A percentile compares a stretch with the other conserved stretches of the same genome.
phyloP scores from a whole-genome alignment of 2,888 invertebrate species.

The Hofmannophila pseudospretella region DNA sequence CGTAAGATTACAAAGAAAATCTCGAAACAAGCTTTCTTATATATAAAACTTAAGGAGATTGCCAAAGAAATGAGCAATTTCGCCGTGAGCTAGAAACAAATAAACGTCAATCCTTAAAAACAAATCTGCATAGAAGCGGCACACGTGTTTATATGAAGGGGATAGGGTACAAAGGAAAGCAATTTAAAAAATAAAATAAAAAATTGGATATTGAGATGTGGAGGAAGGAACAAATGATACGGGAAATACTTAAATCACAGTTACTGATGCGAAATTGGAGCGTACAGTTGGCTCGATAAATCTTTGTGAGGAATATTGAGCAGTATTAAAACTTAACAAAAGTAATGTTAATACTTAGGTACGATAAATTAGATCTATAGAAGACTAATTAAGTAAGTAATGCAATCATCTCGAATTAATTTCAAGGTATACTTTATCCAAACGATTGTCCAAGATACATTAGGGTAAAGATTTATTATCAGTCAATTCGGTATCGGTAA shows the following conservation, averaged over 20 bases:
- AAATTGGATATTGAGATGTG: slow-evolving; percentile 61
- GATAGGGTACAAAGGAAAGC: slow-evolving; percentile 66
- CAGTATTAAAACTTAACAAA: no score
- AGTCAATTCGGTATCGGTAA: no score
- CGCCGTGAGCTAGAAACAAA: slow-evolving; percentile 66
- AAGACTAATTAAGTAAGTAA: no score
- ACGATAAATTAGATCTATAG: no score
- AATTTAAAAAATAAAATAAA: slow-evolving; percentile 75
- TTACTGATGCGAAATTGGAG: slow-evolving; percentile 61
- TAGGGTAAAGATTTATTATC: no score
- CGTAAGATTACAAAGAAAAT: no score
- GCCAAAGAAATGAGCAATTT: slow-evolving; percentile 50
- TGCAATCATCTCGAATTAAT: no score
- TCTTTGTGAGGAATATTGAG: no score
- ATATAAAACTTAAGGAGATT: slow-evolving; percentile 16
- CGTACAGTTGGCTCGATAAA: slow-evolving; percentile 15
- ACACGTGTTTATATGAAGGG: slow-evolving; percentile 62
- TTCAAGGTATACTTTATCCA: no score
- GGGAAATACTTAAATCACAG: slow-evolving; percentile 73
- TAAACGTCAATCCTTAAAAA: slow-evolving; percentile 71
- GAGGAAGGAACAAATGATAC: slow-evolving; percentile 70
- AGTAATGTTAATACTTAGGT: no score
- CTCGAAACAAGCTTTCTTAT: neutral
- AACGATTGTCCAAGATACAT: no score
- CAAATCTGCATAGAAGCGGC: slow-evolving; percentile 60